Evolutionary conservation across 2,113 vertebrate genomes (phyloP).

Genomic region (Argyrosomus japonicus): DNA sequence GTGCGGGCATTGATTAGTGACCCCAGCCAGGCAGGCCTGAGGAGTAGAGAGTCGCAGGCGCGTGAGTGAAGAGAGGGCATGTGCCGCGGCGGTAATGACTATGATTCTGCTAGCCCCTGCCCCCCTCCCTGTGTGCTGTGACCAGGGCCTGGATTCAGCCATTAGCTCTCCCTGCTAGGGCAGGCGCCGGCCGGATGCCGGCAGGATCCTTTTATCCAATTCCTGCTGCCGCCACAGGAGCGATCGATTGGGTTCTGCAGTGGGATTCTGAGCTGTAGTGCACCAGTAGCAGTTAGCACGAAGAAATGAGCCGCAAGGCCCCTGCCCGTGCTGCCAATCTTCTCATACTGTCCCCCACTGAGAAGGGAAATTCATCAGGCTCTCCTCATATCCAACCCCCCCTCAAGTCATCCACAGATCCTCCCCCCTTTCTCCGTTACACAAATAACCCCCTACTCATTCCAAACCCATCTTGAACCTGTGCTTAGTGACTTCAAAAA

Average conservation of each 20-base stretch:
- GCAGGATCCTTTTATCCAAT: slow-evolving; percentile 87
- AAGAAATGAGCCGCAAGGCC: slow-evolving; percentile 89
- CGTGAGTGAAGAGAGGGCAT: slow-evolving; percentile 82
- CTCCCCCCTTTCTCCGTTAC: slow-evolving; percentile 29
- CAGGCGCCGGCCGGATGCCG: slow-evolving; percentile 84
- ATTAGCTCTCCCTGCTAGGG: slow-evolving; percentile 85
- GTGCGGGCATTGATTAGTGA: slow-evolving; percentile 82
- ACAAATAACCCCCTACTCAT: slow-evolving; percentile 66
- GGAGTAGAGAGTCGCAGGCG: slow-evolving; percentile 73
- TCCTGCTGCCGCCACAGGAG: slow-evolving; percentile 87
- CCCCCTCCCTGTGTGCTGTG: slow-evolving; percentile 82
- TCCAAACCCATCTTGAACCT: slow-evolving; percentile 87
- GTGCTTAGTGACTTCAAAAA: slow-evolving; percentile 87
- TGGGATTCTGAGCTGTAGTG: slow-evolving; percentile 79
- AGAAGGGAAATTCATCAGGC: slow-evolving; percentile 88
- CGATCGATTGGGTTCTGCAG: slow-evolving; percentile 89
- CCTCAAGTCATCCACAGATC: slow-evolving; percentile 42
- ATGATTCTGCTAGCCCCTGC: slow-evolving; percentile 80
- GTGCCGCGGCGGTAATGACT: slow-evolving; percentile 84
- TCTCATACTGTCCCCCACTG: slow-evolving; percentile 86
- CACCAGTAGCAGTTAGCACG: slow-evolving; percentile 86
- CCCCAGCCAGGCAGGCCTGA: slow-evolving; percentile 76
- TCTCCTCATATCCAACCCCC: slow-evolving; percentile 66
- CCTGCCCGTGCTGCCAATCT: slow-evolving; percentile 85
- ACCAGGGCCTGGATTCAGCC: slow-evolving; percentile 85